A percentile compares a stretch with the other conserved stretches of the same genome.
These are phyloP conservation scores for Andrena dorsata DNA, from an alignment of 2,888 invertebrate species.

Conservation along the genomic window DNA sequence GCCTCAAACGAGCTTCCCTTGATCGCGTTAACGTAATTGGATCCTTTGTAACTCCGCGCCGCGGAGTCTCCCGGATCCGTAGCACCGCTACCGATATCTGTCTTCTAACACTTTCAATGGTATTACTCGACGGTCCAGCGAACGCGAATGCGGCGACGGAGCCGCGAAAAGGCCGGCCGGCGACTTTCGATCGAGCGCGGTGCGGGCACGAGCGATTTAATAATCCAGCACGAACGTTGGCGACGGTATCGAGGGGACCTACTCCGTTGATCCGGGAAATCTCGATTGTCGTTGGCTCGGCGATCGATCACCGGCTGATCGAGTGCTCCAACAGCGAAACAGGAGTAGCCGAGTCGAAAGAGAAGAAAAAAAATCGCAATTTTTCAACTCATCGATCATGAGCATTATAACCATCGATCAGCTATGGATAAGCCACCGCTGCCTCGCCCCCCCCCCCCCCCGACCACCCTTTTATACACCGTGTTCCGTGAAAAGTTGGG, in stretches of 20 bases:
- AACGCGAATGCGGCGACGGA: neutral
- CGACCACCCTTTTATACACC: neutral
- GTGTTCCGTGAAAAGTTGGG: constrained; percentile 10
- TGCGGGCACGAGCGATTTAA: neutral
- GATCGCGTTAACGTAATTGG: constrained; percentile 11
- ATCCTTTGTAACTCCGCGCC: constrained; percentile 4
- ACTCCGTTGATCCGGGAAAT: constrained; percentile 10
- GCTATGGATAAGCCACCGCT: constrained; percentile 12
- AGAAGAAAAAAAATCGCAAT: constrained; percentile 32
- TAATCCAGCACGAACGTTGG: constrained; percentile 7
- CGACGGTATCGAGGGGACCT: neutral
- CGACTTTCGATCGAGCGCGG: neutral
- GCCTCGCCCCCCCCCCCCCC: neutral
- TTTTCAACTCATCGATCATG: constrained; percentile 57
- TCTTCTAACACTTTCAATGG: neutral
- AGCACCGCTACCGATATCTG: neutral
- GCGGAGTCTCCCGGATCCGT: neutral
- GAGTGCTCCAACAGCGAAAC: constrained; percentile 14
- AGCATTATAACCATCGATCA: constrained; percentile 46
- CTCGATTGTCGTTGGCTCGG: constrained; percentile 29
- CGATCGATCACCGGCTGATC: constrained; percentile 56
- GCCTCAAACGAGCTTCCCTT: neutral
- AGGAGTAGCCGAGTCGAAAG: constrained; percentile 1
- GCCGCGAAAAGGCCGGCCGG: neutral
- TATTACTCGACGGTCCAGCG: neutral